Conservation (phyloP, 2,888 invertebrate genomes). For the Megastigmus dorsalis region DNA sequence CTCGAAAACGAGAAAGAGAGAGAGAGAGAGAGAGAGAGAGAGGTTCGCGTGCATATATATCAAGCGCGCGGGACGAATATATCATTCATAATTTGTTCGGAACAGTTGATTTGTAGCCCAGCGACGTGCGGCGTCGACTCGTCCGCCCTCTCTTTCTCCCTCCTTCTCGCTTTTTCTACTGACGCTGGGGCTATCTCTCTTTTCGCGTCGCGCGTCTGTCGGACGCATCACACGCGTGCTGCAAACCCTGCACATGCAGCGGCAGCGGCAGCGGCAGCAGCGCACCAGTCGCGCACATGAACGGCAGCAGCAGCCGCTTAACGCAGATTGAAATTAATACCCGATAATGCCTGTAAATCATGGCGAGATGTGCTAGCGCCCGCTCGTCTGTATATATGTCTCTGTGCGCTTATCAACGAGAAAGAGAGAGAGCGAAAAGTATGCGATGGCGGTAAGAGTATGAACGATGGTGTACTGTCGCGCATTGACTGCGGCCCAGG, state of each 20-base stretch:
- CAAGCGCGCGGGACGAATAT: conserved; percentile 72
- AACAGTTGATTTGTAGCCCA: conserved; percentile 73
- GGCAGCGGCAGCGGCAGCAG: no score
- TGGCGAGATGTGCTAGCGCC: conserved; percentile 64
- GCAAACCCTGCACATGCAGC: conserved; percentile 57
- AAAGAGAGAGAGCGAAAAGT: no score
- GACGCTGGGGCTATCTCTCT: conserved; percentile 12
- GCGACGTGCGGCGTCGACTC: conserved; percentile 71
- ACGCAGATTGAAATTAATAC: conserved; percentile 74
- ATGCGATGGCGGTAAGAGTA: conserved; percentile 39
- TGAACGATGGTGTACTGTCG: conserved; percentile 2
- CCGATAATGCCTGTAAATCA: conserved; percentile 74
- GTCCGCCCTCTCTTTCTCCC: conserved; percentile 59
- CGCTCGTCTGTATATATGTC: no score
- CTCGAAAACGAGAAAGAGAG: no score
- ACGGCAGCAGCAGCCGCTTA: no score
- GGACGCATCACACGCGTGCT: conserved; percentile 17
- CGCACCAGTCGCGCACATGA: conserved; percentile 58
- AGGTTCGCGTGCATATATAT: no score
- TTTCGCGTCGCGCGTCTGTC: conserved; percentile 1
- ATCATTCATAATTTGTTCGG: conserved; percentile 74
- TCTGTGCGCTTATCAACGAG: conserved; percentile 50
- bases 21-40: no score
- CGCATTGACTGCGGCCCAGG: not conserved
- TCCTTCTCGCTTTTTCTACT: conserved; percentile 42